Percentiles rank a stretch among this genome's conserved stretches.
Evolutionary conservation across 2,888 invertebrate species (phyloP).

Genomic region (Zeuzera pyrina): DNA sequence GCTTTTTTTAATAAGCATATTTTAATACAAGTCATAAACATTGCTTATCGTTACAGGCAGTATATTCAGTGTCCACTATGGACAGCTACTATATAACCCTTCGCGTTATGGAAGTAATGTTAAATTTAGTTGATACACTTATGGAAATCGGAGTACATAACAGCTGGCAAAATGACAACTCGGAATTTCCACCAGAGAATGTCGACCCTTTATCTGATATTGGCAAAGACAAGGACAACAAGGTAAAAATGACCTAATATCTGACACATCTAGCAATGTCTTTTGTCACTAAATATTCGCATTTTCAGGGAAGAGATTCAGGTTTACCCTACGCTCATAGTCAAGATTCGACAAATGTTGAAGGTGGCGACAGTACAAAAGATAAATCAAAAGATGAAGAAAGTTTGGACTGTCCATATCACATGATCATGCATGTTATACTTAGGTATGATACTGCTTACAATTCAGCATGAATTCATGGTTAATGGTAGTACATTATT

Average conservation of each 20-base stretch:
- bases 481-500: neutral
- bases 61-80: slow-evolving; percentile 88
- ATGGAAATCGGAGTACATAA: slow-evolving; percentile 91
- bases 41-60: slow-evolving; percentile 72
- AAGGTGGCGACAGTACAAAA: slow-evolving; percentile 53
- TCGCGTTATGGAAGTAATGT: slow-evolving; percentile 92
- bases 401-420: slow-evolving; percentile 75
- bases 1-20: neutral
- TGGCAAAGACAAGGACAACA: slow-evolving; percentile 60
- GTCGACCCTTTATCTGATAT: slow-evolving; percentile 53
- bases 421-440: slow-evolving; percentile 81
- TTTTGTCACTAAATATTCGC: neutral
- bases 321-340: slow-evolving; percentile 60
- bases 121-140: slow-evolving; percentile 92
- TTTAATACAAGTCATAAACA: neutral
- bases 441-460: slow-evolving; percentile 70
- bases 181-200: slow-evolving; percentile 46
- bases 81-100: slow-evolving; percentile 88
- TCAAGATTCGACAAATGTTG: slow-evolving; percentile 62
- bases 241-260: slow-evolving; percentile 26
- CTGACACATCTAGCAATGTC: no score
- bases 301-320: slow-evolving; percentile 55
- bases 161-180: slow-evolving; percentile 51
- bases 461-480: no score
- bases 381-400: slow-evolving; percentile 53